Base-by-base conservation (phyloP, 2,797 vertebrate genomes). In the Phoebastria nigripes region DNA sequence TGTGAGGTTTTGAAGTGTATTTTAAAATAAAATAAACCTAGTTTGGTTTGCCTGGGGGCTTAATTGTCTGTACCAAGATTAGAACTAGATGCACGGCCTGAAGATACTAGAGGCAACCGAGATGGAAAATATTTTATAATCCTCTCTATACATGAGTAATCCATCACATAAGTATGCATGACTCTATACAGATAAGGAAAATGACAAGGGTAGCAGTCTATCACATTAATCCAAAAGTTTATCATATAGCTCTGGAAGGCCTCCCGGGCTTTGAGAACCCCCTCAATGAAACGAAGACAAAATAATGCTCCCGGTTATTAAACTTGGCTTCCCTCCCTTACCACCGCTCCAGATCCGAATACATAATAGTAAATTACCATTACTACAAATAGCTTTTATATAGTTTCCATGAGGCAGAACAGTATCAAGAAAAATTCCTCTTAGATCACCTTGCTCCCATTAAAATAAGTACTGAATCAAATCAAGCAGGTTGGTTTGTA, bases 21-120 rank as follows among this genome's bases (percentile, higher is more conserved):
- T 92, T 94, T 28, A 55, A 87, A 96, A 89, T 59, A 55, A 92
- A 87, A 82, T 80, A 87, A 91, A 33, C 29, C 58, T 54, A 49
- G 20, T 63, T 58, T 51, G n/a, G 37, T 61, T 94, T 93, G 74
- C 74, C 54, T 78, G 22, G 3, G 28, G 72, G 15, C 41, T 85
- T 88, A 78, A 93, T 56, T 82, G 26, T 87, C 70, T 90, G 62
- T 67, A 90, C 44, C 13, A 58, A 92, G 80, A 80, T 0, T 76
- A 16, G 66, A 90, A 91, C 18, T 89, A 82, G 88, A 82, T 90
- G 73, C 3, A 26, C n/a, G 15, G 62, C 91, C 91, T 89, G 55
- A 89, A 85, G 86, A 66, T 52, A 77, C 21, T 20, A 73, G 16
- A 77, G 52, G n/a, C 31, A 94, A 66, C 8, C 2, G 8, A 92